Conservation (phyloP, 23 tunicate species). For the Aplidium turbinatum region DNA sequence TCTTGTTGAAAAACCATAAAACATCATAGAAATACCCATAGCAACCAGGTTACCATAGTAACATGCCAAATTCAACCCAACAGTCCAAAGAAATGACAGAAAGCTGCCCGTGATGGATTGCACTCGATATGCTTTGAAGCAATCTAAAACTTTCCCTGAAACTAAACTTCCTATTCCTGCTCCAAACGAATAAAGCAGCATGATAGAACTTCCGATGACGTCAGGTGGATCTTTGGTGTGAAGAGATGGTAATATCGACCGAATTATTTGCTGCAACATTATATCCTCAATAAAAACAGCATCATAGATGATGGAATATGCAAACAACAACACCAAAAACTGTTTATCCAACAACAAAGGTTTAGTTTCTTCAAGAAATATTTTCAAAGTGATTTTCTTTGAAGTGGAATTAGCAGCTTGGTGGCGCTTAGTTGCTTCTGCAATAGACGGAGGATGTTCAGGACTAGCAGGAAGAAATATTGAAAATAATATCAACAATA, state of each 20-base stretch:
- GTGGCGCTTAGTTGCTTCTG: not conserved
- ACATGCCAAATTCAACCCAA: not conserved
- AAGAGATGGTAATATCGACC: not conserved
- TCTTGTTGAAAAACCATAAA: not conserved
- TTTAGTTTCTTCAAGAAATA: not conserved
- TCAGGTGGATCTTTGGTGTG: not conserved
- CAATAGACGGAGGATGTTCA: not conserved
- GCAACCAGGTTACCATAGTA: not conserved
- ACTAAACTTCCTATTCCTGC: slow-evolving; percentile 1
- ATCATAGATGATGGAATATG: not conserved
- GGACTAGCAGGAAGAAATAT: not conserved
- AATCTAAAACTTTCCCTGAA: slow-evolving; percentile 9
- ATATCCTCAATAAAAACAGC: not conserved
- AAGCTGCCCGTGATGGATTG: not conserved
- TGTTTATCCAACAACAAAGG: not conserved
- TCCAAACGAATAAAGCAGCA: not conserved
- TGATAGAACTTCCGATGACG: not conserved
- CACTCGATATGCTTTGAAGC: not conserved
- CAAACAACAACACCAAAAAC: not conserved
- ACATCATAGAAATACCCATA: not conserved
- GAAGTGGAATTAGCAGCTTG: not conserved
- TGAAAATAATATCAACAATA: slow-evolving; percentile 2
- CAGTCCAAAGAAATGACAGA: not conserved
- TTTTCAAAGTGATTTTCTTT: not conserved
- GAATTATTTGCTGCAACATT: not conserved